These are phyloP conservation scores for Lagocephalus sceleratus DNA, from an alignment of 2,797 vertebrate species.

Conservation along the genomic window DNA sequence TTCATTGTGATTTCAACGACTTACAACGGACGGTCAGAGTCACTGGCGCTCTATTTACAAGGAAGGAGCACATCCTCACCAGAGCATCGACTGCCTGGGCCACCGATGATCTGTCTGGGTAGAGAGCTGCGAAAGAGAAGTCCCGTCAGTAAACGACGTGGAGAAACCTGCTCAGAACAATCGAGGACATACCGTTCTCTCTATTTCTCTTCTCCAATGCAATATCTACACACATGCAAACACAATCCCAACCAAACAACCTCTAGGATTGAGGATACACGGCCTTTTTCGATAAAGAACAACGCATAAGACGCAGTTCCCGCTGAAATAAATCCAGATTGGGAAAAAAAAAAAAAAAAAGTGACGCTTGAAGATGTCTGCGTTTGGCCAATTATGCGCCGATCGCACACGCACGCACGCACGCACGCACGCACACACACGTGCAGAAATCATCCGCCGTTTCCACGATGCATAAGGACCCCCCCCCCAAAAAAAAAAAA, in stretches of 20 bases:
- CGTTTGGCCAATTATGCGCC: constrained; percentile 41
- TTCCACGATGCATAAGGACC: constrained; percentile 8
- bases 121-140: constrained; percentile 44
- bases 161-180: background rate
- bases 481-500: too few species aligned
- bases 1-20: constrained; percentile 80
- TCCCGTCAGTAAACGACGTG: background rate
- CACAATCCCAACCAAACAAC: background rate
- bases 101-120: constrained; percentile 46
- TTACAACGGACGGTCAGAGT: constrained; percentile 45
- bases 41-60: constrained; percentile 30
- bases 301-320: too few species aligned
- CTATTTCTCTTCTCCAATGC: too few species aligned
- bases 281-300: too few species aligned
- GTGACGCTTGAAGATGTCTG: constrained; percentile 6
- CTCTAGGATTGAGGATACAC: too few species aligned
- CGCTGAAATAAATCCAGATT: too few species aligned
- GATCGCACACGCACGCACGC: constrained; percentile 1
- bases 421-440: constrained; percentile 9
- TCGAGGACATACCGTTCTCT: too few species aligned
- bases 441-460: constrained; percentile 9
- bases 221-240: background rate
- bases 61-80: constrained; percentile 27
- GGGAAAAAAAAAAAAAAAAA: too few species aligned
- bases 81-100: constrained; percentile 32